Evolutionary conservation across 2,888 invertebrate species (phyloP).

Genomic region (Ormyrus labotus): DNA sequence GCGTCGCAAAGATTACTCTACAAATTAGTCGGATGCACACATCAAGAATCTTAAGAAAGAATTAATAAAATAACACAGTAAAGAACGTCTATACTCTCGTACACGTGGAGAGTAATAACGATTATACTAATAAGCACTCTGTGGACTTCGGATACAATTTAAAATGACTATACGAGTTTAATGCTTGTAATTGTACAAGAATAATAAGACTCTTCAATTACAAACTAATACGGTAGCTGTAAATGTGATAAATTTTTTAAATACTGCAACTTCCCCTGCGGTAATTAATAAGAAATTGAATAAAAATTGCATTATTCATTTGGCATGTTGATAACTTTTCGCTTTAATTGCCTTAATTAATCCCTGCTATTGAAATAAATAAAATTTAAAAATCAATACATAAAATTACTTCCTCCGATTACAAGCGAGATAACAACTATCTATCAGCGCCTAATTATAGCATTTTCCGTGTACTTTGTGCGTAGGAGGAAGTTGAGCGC

Average conservation of each 20-base stretch:
- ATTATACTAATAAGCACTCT: constrained; percentile 38
- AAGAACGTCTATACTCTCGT: neutral
- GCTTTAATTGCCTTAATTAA: no score
- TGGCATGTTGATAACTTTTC: neutral
- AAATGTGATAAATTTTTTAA: constrained; percentile 10
- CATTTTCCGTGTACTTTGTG: no score
- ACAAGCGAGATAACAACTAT: no score
- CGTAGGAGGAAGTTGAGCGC: no score
- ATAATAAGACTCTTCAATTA: constrained; percentile 16
- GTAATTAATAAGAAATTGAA: neutral
- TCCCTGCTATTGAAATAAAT: no score
- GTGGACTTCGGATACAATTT: constrained; percentile 34
- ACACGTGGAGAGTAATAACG: constrained; percentile 26
- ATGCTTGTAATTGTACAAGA: constrained; percentile 39
- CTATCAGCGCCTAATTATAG: no score
- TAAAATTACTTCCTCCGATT: neutral
- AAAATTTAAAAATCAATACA: neutral
- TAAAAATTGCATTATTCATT: neutral
- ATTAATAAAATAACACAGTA: constrained; percentile 20
- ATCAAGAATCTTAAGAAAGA: constrained; percentile 7
- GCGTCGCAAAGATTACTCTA: constrained; percentile 9
- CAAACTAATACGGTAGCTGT: constrained; percentile 21
- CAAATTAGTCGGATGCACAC: neutral
- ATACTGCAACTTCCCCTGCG: neutral
- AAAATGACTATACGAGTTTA: constrained; percentile 40